Base-by-base conservation (phyloP, 2,888 invertebrate species). In the Habrosyne pyritoides region DNA sequence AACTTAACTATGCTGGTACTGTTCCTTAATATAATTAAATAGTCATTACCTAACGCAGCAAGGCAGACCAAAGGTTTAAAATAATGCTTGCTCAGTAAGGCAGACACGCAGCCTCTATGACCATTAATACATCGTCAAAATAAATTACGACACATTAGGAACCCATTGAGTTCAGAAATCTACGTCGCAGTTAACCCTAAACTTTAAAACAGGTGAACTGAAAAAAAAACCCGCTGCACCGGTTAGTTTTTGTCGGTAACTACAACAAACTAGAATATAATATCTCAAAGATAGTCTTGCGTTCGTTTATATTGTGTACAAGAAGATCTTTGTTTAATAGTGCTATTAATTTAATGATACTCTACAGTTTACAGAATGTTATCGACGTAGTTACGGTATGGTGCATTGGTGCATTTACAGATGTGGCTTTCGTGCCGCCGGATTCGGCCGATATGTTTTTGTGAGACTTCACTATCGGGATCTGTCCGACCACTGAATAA, bases 401-500 rank as follows among this genome's bases (percentile, higher is more conserved):
- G 60, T 66, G 63, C 62, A 63, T 63, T 61, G 64, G 60, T 58
- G 59, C 59, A 63, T 55, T 64, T 63, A 63, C 54, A 64, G 53
- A 63, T 58, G 64, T 64, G 59, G 55, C 48, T 67, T 67, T 64
- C 64, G 61, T 69, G 62, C 55, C 60, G 68, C 68, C 66, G 73
- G 72, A 73, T 76, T 73, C 75, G 71, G 69, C 74, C 83, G 74
- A 83, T 82, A 72, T 79, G 78, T 86, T 84, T 81, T 87, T 83
- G 81, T 86, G 81, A 84, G 80, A 77, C 80, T 81, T 78, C 79
- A 71, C 73, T 74, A 75, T 77, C 26, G 83, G 83, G 83, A 83
- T 81, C n/a, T n/a, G n/a, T n/a, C 80, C 68, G 72, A 68, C 75
- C 79, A 79, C 78, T 81, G 87, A 86, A 91, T 87, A 89, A 89